Evolutionary conservation across 1,140 invertebrate species (phyloP).

Genomic region (Penaeus vannamei): DNA sequence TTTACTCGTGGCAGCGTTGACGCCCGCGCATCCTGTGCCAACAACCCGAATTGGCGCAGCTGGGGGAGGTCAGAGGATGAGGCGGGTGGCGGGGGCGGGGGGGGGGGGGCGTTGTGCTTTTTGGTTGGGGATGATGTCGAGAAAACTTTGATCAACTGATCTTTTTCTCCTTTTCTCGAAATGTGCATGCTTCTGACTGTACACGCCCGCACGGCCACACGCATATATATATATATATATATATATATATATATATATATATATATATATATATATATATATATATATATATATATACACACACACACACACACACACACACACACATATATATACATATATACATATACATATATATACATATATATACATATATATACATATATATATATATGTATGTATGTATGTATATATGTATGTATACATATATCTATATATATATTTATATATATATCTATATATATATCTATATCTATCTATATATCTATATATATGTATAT

Average conservation of each 20-base stretch:
- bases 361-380: background rate
- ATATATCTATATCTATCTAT: background rate
- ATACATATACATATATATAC: background rate
- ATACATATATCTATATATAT: background rate
- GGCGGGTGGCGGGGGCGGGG: too few species aligned
- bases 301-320: conserved; percentile 15
- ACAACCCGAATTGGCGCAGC: too few species aligned
- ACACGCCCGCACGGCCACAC: background rate
- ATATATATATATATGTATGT: background rate
- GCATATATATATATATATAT: background rate
- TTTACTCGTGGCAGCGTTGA: too few species aligned
- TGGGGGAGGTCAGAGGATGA: too few species aligned
- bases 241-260: background rate
- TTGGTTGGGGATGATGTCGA: too few species aligned
- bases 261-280: background rate
- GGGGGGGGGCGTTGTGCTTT: too few species aligned
- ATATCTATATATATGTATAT: background rate
- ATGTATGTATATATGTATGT: background rate
- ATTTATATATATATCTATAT: background rate
- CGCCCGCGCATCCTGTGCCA: too few species aligned
- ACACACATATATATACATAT: background rate
- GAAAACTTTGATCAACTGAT: too few species aligned
- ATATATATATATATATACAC: background rate
- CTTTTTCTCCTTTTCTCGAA: too few species aligned
- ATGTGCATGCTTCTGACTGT: too few species aligned